Base-by-base conservation (phyloP, 2,113 vertebrate genomes). In the Gymnogyps californianus region DNA sequence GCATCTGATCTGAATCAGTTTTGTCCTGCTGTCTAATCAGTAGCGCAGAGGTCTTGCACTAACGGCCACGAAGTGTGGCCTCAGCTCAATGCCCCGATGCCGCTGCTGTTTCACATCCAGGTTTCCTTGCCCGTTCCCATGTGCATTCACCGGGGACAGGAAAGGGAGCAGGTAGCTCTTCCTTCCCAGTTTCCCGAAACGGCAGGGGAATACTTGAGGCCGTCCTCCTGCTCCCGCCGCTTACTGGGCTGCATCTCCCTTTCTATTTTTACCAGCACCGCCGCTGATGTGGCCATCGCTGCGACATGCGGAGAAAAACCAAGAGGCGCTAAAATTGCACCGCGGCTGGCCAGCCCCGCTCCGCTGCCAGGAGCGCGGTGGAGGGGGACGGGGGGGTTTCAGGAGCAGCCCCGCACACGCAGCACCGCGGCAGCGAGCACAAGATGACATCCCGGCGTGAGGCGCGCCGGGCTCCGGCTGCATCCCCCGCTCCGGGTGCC, bases 141-240 rank as follows among this genome's bases (percentile, higher is more conserved):
- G 11, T 5, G 31, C 82, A 0, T 52, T 51, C 42, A 3, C 8
- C 2, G 13, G 28, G 25, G 1, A 6, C 26, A 3, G 26, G 69
- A 62, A 54, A 42, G 6, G 29, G n/a, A 70, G 71, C 46, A 5
- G 67, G 11, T 6, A 10, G 29, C 72, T 80, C 36, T 44, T 55
- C 77, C 44, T 47, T 62, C 51, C 61, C 83, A 4, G 8, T 20
- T 59, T n/a, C 57, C 80, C 26, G 38, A 26, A 32, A 47, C 1
- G 90, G 40, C 77, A 31, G 16, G 55, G 59, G 20, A 55, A 51
- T 7, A 22, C 83, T 19, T 3, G 31, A 40, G 70, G 55, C 57
- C 36, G 31, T 34, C 38, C 71, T 57, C 36, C 75, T 4, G 28
- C 83, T 64, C 52, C 87, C 47, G 83, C 89, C 34, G 34, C 13